Evolutionary conservation across 2,113 vertebrate genomes (phyloP).

Genomic region (Sterrhoptilus dennistouni): DNA sequence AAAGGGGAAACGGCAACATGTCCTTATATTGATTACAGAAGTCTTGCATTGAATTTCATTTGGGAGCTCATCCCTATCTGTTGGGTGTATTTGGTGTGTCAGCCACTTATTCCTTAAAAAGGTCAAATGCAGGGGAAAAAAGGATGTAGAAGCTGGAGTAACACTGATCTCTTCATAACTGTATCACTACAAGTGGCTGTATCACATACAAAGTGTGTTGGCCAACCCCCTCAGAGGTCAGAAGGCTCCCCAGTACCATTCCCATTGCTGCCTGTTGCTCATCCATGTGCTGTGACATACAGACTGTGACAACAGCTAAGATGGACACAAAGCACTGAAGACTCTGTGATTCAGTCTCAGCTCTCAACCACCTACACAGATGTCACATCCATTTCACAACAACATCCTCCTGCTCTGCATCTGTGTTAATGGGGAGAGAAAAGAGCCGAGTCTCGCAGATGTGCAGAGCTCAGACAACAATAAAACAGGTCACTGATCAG

Average conservation of each 20-base stretch:
- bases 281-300: not conserved
- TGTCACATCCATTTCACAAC: not conserved
- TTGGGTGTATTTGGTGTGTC: accelerated
- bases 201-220: not conserved
- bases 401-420: not conserved
- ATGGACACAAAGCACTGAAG: not conserved
- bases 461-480: not conserved
- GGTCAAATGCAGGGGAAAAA: accelerated
- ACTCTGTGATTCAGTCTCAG: not conserved
- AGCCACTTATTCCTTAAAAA: not conserved
- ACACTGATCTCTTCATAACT: not conserved
- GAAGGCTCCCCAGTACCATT: not conserved
- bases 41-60: not conserved
- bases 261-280: not conserved
- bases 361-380: not conserved
- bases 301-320: not conserved
- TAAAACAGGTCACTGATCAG: not conserved
- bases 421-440: not conserved
- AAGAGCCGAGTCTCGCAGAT: accelerated
- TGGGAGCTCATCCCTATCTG: accelerated
- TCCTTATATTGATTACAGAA: not conserved
- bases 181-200: not conserved
- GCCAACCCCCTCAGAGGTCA: not conserved
- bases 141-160: not conserved
- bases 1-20: accelerated